Conservation (phyloP, 2,888 invertebrate species). For the Muschampia plurimacula region DNA sequence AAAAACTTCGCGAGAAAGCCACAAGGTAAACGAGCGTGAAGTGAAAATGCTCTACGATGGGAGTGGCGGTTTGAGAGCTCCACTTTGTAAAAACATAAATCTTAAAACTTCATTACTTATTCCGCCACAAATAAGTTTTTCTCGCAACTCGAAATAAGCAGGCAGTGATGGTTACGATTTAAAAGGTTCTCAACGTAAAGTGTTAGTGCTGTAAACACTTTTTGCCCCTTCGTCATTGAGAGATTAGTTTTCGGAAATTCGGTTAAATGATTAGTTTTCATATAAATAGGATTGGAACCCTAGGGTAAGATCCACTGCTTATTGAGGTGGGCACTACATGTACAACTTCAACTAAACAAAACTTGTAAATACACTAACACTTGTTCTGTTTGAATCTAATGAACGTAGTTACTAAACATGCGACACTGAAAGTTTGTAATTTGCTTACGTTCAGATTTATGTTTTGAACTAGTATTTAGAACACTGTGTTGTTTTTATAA, state of each 20-base stretch:
- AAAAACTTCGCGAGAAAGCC: constrained; percentile 9
- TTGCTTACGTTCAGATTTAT: neutral
- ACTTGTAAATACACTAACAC: neutral
- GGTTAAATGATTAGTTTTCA: too few relatives aligned
- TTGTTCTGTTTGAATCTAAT: neutral
- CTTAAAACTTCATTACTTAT: constrained; percentile 59
- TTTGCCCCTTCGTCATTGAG: constrained; percentile 56
- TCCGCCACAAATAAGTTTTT: constrained; percentile 67
- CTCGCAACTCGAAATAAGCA: constrained; percentile 50
- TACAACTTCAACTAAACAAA: neutral
- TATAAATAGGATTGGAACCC: too few relatives aligned
- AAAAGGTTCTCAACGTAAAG: constrained; percentile 81
- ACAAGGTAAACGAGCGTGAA: neutral
- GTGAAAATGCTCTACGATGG: neutral
- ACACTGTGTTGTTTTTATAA: neutral
- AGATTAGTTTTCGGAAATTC: constrained; percentile 38
- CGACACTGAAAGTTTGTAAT: neutral
- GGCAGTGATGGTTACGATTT: constrained; percentile 76
- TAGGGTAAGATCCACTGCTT: too few relatives aligned
- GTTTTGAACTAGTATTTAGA: neutral
- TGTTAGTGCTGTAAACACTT: constrained; percentile 72
- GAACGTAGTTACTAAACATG: constrained; percentile 7
- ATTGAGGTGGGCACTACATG: neutral
- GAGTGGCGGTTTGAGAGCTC: constrained; percentile 16
- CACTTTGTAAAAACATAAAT: constrained; percentile 23